Percentiles rank a stretch among this genome's conserved stretches.
Conservation (phyloP, 2,797 vertebrate genomes). For the Anniella stebbinsi region DNA sequence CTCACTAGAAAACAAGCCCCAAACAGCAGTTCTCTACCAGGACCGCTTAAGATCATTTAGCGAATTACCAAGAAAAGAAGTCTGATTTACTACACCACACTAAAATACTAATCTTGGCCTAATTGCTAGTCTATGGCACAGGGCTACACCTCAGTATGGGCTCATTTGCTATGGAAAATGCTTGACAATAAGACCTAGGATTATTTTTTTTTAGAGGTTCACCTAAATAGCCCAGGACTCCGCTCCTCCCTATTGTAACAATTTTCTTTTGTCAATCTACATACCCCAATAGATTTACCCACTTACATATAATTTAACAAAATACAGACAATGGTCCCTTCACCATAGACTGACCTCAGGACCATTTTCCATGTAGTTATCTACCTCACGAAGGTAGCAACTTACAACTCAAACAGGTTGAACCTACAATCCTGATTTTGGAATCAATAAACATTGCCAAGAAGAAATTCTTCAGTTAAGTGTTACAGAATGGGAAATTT, state of each 20-base stretch:
- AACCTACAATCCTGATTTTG: background rate
- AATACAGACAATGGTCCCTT: background rate
- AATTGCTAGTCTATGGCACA: constrained; percentile 63
- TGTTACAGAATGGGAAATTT: background rate
- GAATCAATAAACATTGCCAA: background rate
- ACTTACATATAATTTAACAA: background rate
- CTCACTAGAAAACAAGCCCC: constrained; percentile 39
- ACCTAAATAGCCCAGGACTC: constrained; percentile 53
- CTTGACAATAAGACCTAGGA: constrained; percentile 39
- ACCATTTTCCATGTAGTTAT: background rate
- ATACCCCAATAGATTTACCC: constrained; percentile 53
- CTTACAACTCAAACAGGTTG: background rate
- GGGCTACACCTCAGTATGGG: constrained; percentile 37
- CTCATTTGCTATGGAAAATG: constrained; percentile 54
- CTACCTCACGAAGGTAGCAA: background rate
- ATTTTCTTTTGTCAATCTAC: constrained; percentile 51
- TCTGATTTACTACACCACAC: constrained; percentile 47
- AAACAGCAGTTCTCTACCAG: constrained; percentile 58
- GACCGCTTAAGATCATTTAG: constrained; percentile 49
- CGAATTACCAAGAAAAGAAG: constrained; percentile 37
- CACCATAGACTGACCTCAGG: background rate
- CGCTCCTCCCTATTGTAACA: constrained; percentile 48
- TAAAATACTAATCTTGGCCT: constrained; percentile 60
- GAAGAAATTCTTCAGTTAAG: accelerated
- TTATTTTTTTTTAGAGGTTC: constrained; percentile 56